Base-by-base conservation (phyloP, 2,113 vertebrate species). In the Triplophysa tibetana region DNA sequence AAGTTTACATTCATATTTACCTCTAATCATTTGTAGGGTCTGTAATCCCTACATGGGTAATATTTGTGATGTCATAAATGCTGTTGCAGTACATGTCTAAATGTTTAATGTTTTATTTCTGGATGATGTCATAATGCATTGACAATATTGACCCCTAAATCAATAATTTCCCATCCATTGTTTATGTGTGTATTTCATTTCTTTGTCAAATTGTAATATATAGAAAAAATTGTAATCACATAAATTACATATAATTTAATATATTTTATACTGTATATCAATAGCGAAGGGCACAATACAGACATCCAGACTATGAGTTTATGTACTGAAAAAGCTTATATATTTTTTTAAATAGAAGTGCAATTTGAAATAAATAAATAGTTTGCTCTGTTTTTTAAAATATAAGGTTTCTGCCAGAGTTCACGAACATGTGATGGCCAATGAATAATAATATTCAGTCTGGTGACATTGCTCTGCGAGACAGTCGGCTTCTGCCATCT, bases 401-500 rank as follows among this genome's bases (percentile, higher is more conserved):
- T 21, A 12, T 21, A 0, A 14, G 11, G 3, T 21, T 41, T 58
- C 23, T 62, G 14, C 4, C 16, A 63, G 21, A 63, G 16, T 41
- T 48, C 41, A 48, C 41, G 10, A 29, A 77, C 23, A 54, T 19
- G 38, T 19, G 7, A 21, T 17, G 41, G 52, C 41, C 70, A n/a
- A 70, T 54, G 73, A 26, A 5, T 70, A 72, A 12, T 77, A 61
- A 70, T 38, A 19, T 61, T 77, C 70, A 64, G 52, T 70, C 77
- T 80, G 74, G 84, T 86, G 82, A 83, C 66, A 70, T 81, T 82
- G 77, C 81, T 69, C 23, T 16, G 64, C 60, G 81, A 78, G 80
- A 65, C 77, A 82, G 81, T 81, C 82, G 87, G 85, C 85, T 83
- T 86, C 80, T 81, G 87, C 91, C 91, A 91, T 92, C 89, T 92